Base-by-base conservation (phyloP, 2,113 vertebrate species). In the Oncorhynchus clarkii region DNA sequence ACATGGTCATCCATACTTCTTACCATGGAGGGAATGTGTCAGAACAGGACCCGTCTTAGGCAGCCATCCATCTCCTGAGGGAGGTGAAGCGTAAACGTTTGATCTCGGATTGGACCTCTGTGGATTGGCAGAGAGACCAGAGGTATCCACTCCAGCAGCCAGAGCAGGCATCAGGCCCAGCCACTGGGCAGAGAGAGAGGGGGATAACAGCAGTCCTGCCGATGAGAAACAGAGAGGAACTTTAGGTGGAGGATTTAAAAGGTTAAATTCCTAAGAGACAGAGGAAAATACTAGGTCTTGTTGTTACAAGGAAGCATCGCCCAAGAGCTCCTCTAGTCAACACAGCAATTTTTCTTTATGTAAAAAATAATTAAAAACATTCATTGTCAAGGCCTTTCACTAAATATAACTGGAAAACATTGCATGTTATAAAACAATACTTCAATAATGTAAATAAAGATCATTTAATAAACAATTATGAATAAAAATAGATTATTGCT, bases 161-260 rank as follows among this genome's bases (percentile, higher is more conserved):
- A 45, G 12, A 12, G 13, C 14, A n/a, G 67, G 60, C 66, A 78
- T 62, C 68, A 75, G 24, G 3, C 66, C 59, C 49, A 73, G 45
- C 57, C 29, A 74, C 31, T 72, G 79, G 1, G 26, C 67, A 31
- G 76, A 27, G 80, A 51, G 14, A 34, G 76, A 27, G 82, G 51
- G 66, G 49, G 27, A 48, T 14, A 78, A 20, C 65, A 76, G 65
- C 70, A 81, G 59, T 6, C 79, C 87, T 89, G 67, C 9, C n/a
- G 72, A 5, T 39, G 27, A 76, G 11, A 77, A 16, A 4, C 31
- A 75, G 4, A 60, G n/a, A 54, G 27, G 74, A 39, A 76, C 20
- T 72, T 48, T 8, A 20, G 59, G 59, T 62, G 59, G n/a, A 62
- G 59, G 59, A 62, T 62, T 24, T 22, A 22, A 8, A 62, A 62